Conservation (phyloP, 2,888 invertebrate species). For the Linyphia triangularis region DNA sequence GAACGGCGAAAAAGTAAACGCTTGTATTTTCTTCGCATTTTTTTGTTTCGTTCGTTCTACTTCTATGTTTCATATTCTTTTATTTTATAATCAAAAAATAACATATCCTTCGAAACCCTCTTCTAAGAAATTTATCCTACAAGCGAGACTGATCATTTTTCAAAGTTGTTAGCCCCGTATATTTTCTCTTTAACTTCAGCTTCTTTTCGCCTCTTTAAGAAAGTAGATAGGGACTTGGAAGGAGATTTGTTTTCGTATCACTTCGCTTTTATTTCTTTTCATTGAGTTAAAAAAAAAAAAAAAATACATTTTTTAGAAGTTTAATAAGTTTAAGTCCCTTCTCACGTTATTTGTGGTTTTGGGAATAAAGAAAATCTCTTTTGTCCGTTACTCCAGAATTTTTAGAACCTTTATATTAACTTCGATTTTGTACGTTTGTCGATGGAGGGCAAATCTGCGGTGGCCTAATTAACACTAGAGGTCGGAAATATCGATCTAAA, state of each 20-base stretch:
- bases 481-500: too few relatives aligned
- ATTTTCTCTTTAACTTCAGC: slow-evolving; percentile 3
- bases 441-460: too few relatives aligned
- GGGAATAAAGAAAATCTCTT: neutral
- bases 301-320: neutral
- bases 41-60: neutral
- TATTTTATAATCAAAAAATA: neutral
- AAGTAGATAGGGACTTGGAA: neutral
- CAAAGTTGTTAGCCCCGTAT: neutral
- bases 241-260: neutral
- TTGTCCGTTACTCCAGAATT: neutral
- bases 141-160: neutral
- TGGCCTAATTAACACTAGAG: too few relatives aligned
- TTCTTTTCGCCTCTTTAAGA: neutral
- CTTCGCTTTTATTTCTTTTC: neutral
- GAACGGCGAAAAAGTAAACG: too few relatives aligned
- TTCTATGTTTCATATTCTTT: neutral
- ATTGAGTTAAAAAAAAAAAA: neutral
- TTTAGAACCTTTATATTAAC: too few relatives aligned
- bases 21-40: too few relatives aligned
- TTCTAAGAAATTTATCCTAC: neutral
- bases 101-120: neutral
- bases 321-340: neutral
- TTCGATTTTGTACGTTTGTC: too few relatives aligned
- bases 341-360: neutral